phyloP scores from a whole-genome alignment of 2,888 invertebrate genomes.

The Spisula solida region DNA sequence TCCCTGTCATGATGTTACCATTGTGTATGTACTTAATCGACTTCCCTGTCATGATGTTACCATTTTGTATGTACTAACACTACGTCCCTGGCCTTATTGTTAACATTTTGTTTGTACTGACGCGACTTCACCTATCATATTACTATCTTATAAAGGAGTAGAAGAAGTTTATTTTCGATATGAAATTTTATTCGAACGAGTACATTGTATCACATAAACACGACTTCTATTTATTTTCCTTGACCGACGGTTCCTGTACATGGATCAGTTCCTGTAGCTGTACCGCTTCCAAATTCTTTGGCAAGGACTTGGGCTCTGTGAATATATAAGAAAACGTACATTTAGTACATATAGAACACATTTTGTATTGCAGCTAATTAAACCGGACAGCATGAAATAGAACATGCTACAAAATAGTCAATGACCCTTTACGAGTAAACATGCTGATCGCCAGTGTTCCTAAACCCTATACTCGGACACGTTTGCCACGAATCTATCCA shows the following conservation, averaged over 20 bases:
- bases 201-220: neutral
- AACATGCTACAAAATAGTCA: no score
- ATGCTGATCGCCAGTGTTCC: no score
- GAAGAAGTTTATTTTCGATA: neutral
- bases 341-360: neutral
- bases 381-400: neutral
- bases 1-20: no score
- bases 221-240: neutral
- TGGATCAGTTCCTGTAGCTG: constrained; percentile 17
- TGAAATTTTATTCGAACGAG: neutral
- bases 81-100: no score
- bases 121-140: no score
- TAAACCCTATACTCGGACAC: no score
- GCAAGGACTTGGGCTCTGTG: constrained; percentile 36
- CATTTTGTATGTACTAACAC: no score
- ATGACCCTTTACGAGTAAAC: no score
- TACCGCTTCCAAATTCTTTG: neutral
- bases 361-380: neutral
- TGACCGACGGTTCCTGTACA: neutral
- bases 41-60: no score
- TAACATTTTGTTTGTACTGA: neutral
- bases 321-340: neutral
- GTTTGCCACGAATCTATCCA: no score
- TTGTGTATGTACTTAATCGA: no score
- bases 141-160: neutral